phyloP scores from a whole-genome alignment of 2,888 invertebrate genomes.

The Coelopa pilipes region DNA sequence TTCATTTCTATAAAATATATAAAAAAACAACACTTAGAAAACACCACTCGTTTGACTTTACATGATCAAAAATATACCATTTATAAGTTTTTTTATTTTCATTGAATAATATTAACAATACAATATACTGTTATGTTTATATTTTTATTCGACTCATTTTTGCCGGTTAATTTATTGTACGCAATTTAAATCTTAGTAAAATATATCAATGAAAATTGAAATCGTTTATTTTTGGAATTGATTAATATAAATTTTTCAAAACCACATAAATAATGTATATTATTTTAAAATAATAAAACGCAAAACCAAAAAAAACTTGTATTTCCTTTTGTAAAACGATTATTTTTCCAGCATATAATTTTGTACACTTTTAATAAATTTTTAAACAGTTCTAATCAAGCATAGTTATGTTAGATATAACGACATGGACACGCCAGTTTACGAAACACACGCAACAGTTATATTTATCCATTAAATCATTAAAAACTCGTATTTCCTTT shows the following conservation, averaged over 20 bases:
- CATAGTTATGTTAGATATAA: neutral
- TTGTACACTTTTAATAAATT: neutral
- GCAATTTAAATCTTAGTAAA: conserved; percentile 10
- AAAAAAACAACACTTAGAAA: no score
- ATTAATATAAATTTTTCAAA: conserved; percentile 16
- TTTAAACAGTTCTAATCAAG: neutral
- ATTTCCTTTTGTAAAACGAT: conserved; percentile 12
- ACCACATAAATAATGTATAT: conserved; percentile 29
- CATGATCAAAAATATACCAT: neutral
- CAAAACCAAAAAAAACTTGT: conserved; percentile 28
- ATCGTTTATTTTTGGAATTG: conserved; percentile 18
- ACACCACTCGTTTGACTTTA: no score
- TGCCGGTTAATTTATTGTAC: conserved; percentile 8
- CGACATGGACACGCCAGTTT: neutral
- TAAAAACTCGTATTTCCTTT: conserved; percentile 24
- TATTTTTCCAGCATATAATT: neutral
- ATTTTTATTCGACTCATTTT: neutral
- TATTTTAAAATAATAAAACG: conserved; percentile 20
- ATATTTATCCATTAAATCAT: conserved; percentile 3
- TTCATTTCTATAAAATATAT: neutral
- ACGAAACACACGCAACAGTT: neutral
- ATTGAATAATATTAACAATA: neutral
- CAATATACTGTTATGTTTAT: conserved; percentile 3
- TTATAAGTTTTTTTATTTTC: no score
- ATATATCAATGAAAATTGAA: conserved; percentile 21